A percentile compares a stretch with the other conserved stretches of the same genome.
Conservation (phyloP, 2,113 vertebrate genomes). For the Calyptomena viridis region DNA sequence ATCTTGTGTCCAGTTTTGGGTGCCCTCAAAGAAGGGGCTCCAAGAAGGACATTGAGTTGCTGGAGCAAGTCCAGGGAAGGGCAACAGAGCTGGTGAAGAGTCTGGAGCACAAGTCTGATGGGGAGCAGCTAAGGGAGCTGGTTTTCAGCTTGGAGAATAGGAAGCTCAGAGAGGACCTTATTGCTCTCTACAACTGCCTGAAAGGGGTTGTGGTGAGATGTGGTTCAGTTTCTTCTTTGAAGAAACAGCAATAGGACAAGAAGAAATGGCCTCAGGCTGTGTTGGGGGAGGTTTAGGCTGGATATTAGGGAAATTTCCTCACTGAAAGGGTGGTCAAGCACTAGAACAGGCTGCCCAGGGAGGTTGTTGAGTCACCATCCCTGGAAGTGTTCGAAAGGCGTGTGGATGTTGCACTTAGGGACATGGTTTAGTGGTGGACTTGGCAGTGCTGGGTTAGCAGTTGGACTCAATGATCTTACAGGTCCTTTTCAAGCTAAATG, state of each 20-base stretch:
- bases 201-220: not conserved
- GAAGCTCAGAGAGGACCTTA: not conserved
- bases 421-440: not conserved
- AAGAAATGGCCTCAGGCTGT: not conserved
- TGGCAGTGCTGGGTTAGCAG: not conserved
- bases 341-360: not conserved
- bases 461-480: not conserved
- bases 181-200: not conserved
- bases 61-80: not conserved
- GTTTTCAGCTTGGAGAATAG: not conserved
- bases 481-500: not conserved
- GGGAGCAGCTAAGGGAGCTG: not conserved
- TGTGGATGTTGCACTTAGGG: not conserved
- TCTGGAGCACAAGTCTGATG: not conserved
- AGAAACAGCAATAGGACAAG: not conserved
- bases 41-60: not conserved
- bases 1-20: not conserved
- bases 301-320: not conserved
- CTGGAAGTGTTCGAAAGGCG: not conserved
- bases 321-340: fast-evolving
- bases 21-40: too few species aligned
- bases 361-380: not conserved
- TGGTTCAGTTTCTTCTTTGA: fast-evolving
- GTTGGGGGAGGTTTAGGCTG: not conserved
- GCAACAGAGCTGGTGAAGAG: not conserved